These are phyloP conservation scores for Globia sparganii DNA, from an alignment of 2,888 invertebrate genomes.

Conservation along the genomic window DNA sequence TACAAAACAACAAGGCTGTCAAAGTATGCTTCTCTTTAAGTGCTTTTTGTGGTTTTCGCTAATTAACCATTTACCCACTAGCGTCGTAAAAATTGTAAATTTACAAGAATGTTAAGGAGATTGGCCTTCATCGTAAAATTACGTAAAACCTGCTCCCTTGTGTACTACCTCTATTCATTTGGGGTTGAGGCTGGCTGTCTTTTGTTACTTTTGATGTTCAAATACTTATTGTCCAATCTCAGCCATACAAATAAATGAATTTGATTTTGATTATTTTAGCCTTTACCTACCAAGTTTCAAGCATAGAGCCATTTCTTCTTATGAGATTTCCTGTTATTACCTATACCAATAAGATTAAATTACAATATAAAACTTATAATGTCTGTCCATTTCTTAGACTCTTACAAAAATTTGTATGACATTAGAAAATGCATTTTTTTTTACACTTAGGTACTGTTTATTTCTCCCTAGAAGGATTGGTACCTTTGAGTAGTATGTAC, in stretches of 20 bases:
- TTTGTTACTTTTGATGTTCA: neutral
- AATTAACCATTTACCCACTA: neutral
- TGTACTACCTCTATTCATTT: neutral
- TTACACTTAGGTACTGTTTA: too few relatives aligned
- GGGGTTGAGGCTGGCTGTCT: too few relatives aligned
- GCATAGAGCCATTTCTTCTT: neutral
- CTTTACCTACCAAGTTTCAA: too few relatives aligned
- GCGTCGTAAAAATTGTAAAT: too few relatives aligned
- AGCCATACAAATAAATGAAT: neutral
- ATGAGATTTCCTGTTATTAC: neutral
- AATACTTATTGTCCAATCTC: too few relatives aligned
- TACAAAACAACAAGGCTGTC: neutral
- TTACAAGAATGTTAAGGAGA: too few relatives aligned
- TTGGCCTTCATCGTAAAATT: neutral
- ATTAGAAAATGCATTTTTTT: neutral
- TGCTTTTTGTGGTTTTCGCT: neutral
- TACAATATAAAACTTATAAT: neutral
- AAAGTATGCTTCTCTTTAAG: neutral
- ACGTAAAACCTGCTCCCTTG: slow-evolving; percentile 2
- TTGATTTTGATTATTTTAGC: neutral
- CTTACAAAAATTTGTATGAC: neutral
- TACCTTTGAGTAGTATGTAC: too few relatives aligned
- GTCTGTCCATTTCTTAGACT: neutral
- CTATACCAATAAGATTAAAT: neutral
- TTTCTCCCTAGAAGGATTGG: neutral